Evolutionary conservation across 1,140 invertebrate species (phyloP), one percentile per base, ranked within the genome.

Genomic region (Bombus terrestris): DNA sequence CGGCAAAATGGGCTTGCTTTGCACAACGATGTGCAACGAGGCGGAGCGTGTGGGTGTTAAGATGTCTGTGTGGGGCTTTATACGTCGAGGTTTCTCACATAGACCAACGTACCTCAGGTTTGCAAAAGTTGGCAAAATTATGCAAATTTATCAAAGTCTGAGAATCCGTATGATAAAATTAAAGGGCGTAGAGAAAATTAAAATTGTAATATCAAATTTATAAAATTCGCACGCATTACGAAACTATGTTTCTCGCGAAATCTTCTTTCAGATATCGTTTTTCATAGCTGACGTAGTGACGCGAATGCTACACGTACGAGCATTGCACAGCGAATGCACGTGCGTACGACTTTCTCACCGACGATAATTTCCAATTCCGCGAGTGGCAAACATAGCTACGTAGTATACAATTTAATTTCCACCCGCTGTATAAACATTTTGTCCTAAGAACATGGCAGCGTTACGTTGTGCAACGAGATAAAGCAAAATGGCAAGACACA

Each of bases 311-410:
- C 28, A 18, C 8, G 3, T 3, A 25, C 1, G 57, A 37, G 12
- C 22, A 35, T 35, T 35, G 35, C 2, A 35, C 35, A 35, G 35
- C 2, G 35, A 2, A 5, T 62, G 10, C 1, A 32, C 25, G 73
- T 8, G 73, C 37, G 9, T 35, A 10, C 74, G n/a, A 77, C 28
- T 39, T 77, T 41, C 28, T n/a, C 39, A 22, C 37, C 39, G 35
- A 41, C 37, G 25, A 62, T 77, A 77, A 62, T 77, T 77, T 62
- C 28, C 57, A 62, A 59, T 62, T 77, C 37, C 22, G 8, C 35
- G 12, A 77, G 35, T 77, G 62, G 13, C 35, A 39, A 59, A 59
- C 35, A 53, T 12, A 39, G 53, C 35, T 37, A 25, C 3, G 6
- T n/a, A n/a, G 39, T 3, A n/a, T 37, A 39, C 25, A 37, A 57